Conservation (phyloP, 2,888 invertebrate species). For the Meandrusa payeni region DNA sequence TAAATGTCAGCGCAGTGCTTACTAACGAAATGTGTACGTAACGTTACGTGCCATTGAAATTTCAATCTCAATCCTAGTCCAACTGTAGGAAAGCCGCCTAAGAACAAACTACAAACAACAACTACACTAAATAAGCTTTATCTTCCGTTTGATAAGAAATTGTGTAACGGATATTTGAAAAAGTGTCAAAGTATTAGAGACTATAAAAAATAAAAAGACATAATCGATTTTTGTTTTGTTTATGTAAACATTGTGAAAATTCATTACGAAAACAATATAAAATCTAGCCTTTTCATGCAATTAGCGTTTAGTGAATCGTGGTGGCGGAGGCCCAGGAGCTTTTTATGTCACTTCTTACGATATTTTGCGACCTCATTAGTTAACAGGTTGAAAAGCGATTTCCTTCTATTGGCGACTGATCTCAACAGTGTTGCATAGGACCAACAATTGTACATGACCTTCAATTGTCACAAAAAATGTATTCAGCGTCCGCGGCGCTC, state of each 20-base stretch:
- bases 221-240: not conserved
- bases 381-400: conserved; percentile 51
- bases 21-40: no score
- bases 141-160: no score
- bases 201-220: not conserved
- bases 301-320: conserved; percentile 54
- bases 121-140: no score
- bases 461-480: conserved; percentile 34
- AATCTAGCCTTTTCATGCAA: conserved; percentile 51
- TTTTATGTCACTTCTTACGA: conserved; percentile 62
- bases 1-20: no score
- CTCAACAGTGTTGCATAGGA: conserved; percentile 37
- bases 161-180: no score
- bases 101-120: no score
- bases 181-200: no score
- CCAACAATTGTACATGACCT: conserved; percentile 31
- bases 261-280: conserved; percentile 37
- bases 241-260: not conserved
- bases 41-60: no score
- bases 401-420: conserved; percentile 43
- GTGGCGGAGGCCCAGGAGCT: conserved; percentile 40
- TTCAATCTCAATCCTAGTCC: no score
- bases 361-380: conserved; percentile 57
- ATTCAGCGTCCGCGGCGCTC: conserved; percentile 18
- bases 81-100: no score